Conservation (phyloP, 2,888 invertebrate genomes). For the Brenthis hecate region DNA sequence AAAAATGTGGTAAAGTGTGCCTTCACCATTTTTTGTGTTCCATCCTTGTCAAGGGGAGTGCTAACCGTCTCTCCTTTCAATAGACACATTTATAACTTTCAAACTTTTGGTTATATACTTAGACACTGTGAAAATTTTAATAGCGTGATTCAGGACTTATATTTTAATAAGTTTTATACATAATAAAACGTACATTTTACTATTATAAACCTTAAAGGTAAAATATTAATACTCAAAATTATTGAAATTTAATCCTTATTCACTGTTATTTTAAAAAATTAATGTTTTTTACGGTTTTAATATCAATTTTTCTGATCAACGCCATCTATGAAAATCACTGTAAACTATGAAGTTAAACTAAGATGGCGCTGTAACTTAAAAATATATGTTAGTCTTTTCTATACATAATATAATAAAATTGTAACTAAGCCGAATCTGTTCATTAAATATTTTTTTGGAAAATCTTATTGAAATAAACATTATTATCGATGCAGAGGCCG, state of each 20-base stretch:
- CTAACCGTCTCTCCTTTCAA: slow-evolving; percentile 50
- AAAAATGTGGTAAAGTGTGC: slow-evolving; percentile 48
- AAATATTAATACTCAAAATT: neutral
- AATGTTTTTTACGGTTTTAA: neutral
- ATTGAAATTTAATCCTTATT: neutral
- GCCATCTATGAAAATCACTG: slow-evolving; percentile 30
- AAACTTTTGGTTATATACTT: slow-evolving; percentile 36
- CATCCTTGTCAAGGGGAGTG: slow-evolving; percentile 49
- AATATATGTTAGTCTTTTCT: no score
- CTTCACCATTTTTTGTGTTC: slow-evolving; percentile 47
- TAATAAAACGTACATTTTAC: neutral
- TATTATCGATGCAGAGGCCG: no score
- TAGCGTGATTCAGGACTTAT: slow-evolving; percentile 35
- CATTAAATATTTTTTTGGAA: no score
- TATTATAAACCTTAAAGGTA: neutral
- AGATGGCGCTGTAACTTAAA: slow-evolving; percentile 1
- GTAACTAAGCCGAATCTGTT: no score
- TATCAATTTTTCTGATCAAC: slow-evolving; percentile 8
- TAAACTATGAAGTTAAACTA: neutral
- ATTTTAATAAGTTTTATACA: neutral
- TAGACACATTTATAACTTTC: slow-evolving; percentile 36
- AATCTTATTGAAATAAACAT: no score
- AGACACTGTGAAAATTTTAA: slow-evolving; percentile 30
- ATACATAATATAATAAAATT: no score
- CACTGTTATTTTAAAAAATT: neutral